Evolutionary conservation across 2,888 invertebrate genomes (phyloP).

Genomic region (Noctua comes): DNA sequence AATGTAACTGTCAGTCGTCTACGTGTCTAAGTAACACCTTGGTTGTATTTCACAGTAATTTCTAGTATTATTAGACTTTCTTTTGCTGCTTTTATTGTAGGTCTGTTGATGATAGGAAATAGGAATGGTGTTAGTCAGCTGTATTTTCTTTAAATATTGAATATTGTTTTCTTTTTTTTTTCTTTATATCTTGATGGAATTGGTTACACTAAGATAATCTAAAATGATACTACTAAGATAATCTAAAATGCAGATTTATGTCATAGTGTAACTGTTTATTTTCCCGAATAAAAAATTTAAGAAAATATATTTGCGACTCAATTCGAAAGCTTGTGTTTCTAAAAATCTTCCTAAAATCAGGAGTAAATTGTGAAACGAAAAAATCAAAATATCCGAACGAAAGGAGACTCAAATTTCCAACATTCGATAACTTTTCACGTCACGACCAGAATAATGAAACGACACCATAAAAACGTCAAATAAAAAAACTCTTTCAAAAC

Average conservation of each 20-base stretch:
- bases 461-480: conserved; percentile 37
- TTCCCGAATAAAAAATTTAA: neutral
- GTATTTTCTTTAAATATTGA: neutral
- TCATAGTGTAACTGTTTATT: neutral
- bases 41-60: conserved; percentile 37
- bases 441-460: conserved; percentile 27
- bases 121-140: neutral
- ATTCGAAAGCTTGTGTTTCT: neutral
- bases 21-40: conserved; percentile 30
- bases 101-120: conserved; percentile 1
- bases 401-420: neutral
- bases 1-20: conserved; percentile 13
- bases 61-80: conserved; percentile 40
- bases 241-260: neutral
- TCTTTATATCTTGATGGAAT: neutral
- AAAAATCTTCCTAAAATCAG: neutral
- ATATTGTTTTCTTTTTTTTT: neutral
- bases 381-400: neutral
- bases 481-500: conserved; percentile 42
- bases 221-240: neutral
- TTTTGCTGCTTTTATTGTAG: conserved; percentile 21
- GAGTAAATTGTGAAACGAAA: neutral
- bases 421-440: conserved; percentile 23
- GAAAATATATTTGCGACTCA: neutral
- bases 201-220: neutral